These are phyloP conservation scores for Plebejus melissa DNA, from an alignment of 2,888 invertebrate species.

Conservation along the genomic window DNA sequence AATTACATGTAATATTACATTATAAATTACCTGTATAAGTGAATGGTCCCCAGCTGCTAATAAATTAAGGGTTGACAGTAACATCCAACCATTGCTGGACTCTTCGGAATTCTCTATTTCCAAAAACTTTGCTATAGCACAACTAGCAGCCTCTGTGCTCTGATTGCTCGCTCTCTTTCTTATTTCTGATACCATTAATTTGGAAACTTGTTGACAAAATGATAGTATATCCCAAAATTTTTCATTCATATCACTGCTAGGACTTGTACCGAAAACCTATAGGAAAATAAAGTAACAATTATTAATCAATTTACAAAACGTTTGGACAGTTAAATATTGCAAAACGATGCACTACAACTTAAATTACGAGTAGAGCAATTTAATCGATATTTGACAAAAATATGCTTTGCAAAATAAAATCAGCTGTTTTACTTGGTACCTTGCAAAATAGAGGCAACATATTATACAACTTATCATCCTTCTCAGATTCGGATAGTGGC, in stretches of 20 bases:
- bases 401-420: background rate
- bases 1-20: slow-evolving; percentile 81
- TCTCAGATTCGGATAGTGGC: slow-evolving; percentile 87
- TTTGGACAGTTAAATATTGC: background rate
- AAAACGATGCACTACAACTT: background rate
- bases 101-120: slow-evolving; percentile 97
- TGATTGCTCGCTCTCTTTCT: slow-evolving; percentile 96
- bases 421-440: slow-evolving; percentile 74
- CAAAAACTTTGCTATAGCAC: slow-evolving; percentile 97
- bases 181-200: slow-evolving; percentile 98
- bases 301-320: background rate
- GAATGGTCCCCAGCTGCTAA: slow-evolving; percentile 94
- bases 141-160: slow-evolving; percentile 96
- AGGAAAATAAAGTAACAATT: slow-evolving; percentile 33
- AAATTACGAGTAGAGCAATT: background rate
- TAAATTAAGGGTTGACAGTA: slow-evolving; percentile 93
- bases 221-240: slow-evolving; percentile 97
- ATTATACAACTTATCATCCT: slow-evolving; percentile 96
- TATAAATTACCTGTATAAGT: slow-evolving; percentile 85
- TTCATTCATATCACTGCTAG: slow-evolving; percentile 97
- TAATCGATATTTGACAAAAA: background rate
- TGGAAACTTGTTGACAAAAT: slow-evolving; percentile 96
- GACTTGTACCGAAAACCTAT: slow-evolving; percentile 95
- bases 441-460: slow-evolving; percentile 99
- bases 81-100: slow-evolving; percentile 97